Evolutionary conservation across 2,113 vertebrate genomes (phyloP).

Genomic region (Dipodomys stephensi): DNA sequence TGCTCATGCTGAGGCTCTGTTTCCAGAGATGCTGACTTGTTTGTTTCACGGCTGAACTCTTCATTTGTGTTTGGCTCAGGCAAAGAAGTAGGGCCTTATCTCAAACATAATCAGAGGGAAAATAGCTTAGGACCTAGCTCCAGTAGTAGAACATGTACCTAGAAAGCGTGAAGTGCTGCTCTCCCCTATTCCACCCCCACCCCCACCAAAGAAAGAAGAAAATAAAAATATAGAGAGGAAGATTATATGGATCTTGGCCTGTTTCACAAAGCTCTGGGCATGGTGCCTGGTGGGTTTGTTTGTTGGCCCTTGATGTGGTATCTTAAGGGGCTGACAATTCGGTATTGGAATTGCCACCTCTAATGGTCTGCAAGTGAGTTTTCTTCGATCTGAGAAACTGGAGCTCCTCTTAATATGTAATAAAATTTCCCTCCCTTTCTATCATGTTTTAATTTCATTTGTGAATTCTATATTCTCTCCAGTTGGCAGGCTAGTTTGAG

Average conservation of each 20-base stretch:
- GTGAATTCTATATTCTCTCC: neutral
- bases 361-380: neutral
- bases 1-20: neutral
- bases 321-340: neutral
- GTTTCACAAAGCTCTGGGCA: neutral
- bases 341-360: neutral
- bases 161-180: no score
- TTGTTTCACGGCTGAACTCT: no score
- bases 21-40: rapidly evolving
- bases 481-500: neutral
- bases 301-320: neutral
- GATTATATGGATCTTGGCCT: neutral
- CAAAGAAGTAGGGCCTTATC: no score
- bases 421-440: neutral
- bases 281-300: neutral
- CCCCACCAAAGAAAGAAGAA: no score
- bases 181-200: no score
- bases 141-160: no score
- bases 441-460: conserved; percentile 11
- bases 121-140: no score
- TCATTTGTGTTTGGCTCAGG: neutral
- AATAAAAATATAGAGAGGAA: neutral
- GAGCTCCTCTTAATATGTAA: neutral
- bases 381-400: conserved; percentile 13
- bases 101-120: no score